phyloP scores from a whole-genome alignment of 2,113 vertebrate genomes.

The Corvus cornix region DNA sequence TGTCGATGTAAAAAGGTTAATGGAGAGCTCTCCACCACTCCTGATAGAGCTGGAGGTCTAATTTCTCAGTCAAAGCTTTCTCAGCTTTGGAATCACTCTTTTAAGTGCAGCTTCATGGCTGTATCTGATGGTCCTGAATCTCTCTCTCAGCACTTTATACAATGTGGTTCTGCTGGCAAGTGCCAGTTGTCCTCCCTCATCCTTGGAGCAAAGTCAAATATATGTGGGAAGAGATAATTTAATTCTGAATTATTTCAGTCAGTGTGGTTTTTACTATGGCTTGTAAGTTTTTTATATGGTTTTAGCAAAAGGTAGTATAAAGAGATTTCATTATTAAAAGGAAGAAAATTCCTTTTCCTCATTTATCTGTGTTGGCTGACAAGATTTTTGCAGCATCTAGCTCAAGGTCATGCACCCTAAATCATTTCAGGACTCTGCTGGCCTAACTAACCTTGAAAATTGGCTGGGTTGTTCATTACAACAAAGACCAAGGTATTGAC shows the following conservation, averaged over 20 bases:
- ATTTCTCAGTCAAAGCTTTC: neutral
- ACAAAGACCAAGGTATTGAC: neutral
- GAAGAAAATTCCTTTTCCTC: neutral
- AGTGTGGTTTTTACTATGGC: neutral
- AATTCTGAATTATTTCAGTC: neutral
- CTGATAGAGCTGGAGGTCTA: neutral
- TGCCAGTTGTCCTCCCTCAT: neutral
- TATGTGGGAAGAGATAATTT: neutral
- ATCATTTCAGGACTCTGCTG: neutral
- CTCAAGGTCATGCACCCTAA: neutral
- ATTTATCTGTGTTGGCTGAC: neutral
- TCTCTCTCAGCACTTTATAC: neutral
- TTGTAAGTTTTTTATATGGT: neutral
- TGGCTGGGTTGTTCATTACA: neutral
- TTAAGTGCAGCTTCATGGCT: neutral
- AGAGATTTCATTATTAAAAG: neutral
- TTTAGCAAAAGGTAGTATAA: neutral
- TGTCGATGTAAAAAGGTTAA: accelerated
- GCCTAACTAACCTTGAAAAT: neutral
- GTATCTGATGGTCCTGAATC: neutral
- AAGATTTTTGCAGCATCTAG: neutral
- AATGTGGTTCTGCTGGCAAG: neutral
- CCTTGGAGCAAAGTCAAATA: slow-evolving; percentile 1
- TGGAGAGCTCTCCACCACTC: neutral
- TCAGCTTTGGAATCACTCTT: neutral